Percentiles rank a stretch among this genome's conserved stretches.
Evolutionary conservation across 1,140 invertebrate genomes (phyloP).

Genomic region (Elysia chlorotica): DNA sequence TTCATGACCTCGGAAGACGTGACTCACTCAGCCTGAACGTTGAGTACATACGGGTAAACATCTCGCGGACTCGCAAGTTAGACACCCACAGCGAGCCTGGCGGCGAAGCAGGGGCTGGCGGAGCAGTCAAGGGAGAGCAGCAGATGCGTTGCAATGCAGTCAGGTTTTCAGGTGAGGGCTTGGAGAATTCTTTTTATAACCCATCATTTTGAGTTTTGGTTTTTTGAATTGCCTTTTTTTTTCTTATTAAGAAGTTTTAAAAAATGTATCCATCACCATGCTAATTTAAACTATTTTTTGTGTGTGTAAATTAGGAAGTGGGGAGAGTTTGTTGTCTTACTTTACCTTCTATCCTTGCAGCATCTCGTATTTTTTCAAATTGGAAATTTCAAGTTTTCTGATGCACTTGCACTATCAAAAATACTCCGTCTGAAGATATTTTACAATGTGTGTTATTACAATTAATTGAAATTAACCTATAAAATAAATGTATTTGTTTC

Average conservation of each 20-base stretch:
- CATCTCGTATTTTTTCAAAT: no score
- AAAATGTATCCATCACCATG: no score
- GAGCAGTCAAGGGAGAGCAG: slow-evolving; percentile 22
- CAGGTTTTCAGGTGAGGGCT: slow-evolving; percentile 82
- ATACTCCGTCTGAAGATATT: no score
- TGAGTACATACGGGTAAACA: slow-evolving; percentile 95
- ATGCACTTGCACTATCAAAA: no score
- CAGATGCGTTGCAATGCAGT: slow-evolving; percentile 62
- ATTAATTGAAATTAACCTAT: no score
- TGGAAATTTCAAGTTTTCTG: no score
- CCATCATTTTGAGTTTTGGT: neutral
- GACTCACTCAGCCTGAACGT: slow-evolving; percentile 95
- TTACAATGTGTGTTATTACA: no score
- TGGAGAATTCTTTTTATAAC: neutral
- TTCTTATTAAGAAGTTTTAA: neutral
- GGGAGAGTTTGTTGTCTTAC: no score
- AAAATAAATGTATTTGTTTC: no score
- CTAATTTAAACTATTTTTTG: no score
- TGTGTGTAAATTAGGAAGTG: no score
- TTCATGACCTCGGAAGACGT: slow-evolving; percentile 84
- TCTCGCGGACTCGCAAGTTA: slow-evolving; percentile 71
- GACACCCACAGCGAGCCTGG: slow-evolving; percentile 26
- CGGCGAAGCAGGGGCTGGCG: slow-evolving; percentile 11
- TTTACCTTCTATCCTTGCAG: no score
- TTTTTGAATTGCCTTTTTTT: neutral